Conservation (phyloP, 1,140 invertebrate species). For the Hypsibius dujardini region DNA sequence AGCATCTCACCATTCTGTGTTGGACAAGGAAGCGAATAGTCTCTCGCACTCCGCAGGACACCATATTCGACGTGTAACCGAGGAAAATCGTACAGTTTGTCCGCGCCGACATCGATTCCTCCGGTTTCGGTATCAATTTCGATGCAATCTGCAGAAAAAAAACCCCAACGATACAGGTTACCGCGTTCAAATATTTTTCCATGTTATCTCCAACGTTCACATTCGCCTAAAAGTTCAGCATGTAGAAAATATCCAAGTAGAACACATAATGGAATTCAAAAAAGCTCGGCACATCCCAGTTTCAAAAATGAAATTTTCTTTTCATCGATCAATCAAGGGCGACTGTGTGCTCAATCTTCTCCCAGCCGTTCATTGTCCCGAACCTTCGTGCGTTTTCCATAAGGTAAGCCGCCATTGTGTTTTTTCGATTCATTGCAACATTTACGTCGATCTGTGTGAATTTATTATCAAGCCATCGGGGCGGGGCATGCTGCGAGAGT, state of each 20-base stretch:
- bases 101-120: constrained; percentile 56
- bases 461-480: no score
- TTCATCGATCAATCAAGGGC: no score
- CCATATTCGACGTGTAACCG: constrained; percentile 93
- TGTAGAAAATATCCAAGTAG: not conserved
- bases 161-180: constrained; percentile 41
- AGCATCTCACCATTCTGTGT: constrained; percentile 50
- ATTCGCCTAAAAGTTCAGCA: not conserved
- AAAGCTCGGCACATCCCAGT: constrained; percentile 16
- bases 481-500: no score
- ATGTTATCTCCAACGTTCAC: no score
- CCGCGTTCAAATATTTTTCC: no score
- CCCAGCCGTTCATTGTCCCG: constrained; percentile 20
- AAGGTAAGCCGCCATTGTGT: constrained; percentile 21
- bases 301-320: not conserved
- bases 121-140: constrained; percentile 49
- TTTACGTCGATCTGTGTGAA: constrained; percentile 8
- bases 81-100: constrained; percentile 86
- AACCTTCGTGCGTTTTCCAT: constrained; percentile 23
- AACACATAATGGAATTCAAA: not conserved
- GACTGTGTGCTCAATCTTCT: no score
- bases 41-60: constrained; percentile 81
- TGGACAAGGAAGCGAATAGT: constrained; percentile 71
- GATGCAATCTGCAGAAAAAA: constrained; percentile 45
- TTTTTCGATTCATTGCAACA: constrained; percentile 4